A percentile compares a stretch with the other conserved stretches of the same genome.
Conservation (phyloP, 2,797 vertebrate species). For the Silurus lanzhouensis region DNA sequence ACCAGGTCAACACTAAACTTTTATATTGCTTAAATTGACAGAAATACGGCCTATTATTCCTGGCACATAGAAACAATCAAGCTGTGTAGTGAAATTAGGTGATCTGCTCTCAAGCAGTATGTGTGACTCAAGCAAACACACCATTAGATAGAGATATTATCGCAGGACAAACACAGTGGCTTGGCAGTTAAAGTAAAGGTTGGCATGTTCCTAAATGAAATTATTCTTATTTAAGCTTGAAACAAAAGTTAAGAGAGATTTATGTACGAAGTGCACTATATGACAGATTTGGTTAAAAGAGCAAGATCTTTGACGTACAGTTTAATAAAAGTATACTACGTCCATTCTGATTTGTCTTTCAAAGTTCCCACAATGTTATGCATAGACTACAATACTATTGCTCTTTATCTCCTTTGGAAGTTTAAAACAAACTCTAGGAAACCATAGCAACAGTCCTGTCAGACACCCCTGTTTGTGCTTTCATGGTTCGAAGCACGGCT, state of each 20-base stretch:
- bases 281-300: neutral
- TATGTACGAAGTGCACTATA: neutral
- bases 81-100: constrained; percentile 17
- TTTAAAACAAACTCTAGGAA: constrained; percentile 66
- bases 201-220: constrained; percentile 6
- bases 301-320: neutral
- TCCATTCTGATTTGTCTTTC: constrained; percentile 32
- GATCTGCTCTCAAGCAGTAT: constrained; percentile 41
- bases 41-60: constrained; percentile 17
- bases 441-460: constrained; percentile 69
- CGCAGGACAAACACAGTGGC: constrained; percentile 32
- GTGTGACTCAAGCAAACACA: constrained; percentile 26
- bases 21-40: constrained; percentile 30
- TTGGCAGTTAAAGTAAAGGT: constrained; percentile 18
- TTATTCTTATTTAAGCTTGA: neutral
- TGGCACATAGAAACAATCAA: constrained; percentile 28
- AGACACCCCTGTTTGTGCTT: constrained; percentile 60
- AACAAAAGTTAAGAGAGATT: neutral
- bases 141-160: constrained; percentile 28
- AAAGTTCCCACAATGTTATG: constrained; percentile 54
- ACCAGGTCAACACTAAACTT: neutral
- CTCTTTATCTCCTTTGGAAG: constrained; percentile 59
- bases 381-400: constrained; percentile 65
- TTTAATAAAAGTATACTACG: neutral
- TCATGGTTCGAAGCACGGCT: constrained; percentile 62